A percentile compares a stretch with the other conserved stretches of the same genome.
These are phyloP conservation scores for Drosophila maculinotata DNA, from an alignment of 2,888 invertebrate genomes.

Conservation along the genomic window DNA sequence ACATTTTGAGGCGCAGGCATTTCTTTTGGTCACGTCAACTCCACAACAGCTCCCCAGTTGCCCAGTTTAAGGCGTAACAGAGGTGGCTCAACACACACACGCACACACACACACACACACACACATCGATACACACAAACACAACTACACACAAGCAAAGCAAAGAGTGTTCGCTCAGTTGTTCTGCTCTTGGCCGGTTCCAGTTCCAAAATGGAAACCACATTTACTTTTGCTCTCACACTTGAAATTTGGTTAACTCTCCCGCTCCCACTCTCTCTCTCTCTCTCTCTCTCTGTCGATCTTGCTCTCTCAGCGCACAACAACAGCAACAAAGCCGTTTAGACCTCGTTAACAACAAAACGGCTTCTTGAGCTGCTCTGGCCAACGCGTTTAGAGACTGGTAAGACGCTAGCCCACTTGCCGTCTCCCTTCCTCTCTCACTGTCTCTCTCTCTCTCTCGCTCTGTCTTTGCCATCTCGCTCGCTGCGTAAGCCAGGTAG, in stretches of 20 bases:
- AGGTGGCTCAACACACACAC: slow-evolving; percentile 60
- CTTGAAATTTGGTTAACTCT: neutral
- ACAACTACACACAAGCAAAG: slow-evolving; percentile 10
- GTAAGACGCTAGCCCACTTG: slow-evolving; percentile 36
- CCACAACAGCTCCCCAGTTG: slow-evolving; percentile 45
- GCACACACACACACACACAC: slow-evolving; percentile 18
- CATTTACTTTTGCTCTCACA: slow-evolving; percentile 17
- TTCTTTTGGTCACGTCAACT: slow-evolving; percentile 74
- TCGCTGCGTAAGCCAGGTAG: slow-evolving; percentile 84
- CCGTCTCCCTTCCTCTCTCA: slow-evolving; percentile 39
- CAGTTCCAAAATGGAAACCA: slow-evolving; percentile 67
- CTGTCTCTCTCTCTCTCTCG: slow-evolving; percentile 19
- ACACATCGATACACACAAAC: slow-evolving; percentile 12
- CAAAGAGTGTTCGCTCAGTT: slow-evolving; percentile 17
- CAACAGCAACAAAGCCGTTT: slow-evolving; percentile 66
- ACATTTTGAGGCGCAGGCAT: slow-evolving; percentile 56
- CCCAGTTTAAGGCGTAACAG: slow-evolving; percentile 70
- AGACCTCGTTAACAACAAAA: slow-evolving; percentile 78
- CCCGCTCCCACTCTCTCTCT: slow-evolving; percentile 6
- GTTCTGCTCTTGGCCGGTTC: slow-evolving; percentile 54
- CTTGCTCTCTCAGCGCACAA: slow-evolving; percentile 22
- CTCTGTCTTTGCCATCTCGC: slow-evolving; percentile 56
- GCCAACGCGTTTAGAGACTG: slow-evolving; percentile 42
- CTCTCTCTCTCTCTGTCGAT: slow-evolving; percentile 9
- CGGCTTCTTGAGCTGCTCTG: slow-evolving; percentile 71